Evolutionary conservation across 1,140 invertebrate species (phyloP), one percentile per base, ranked within the genome.

Genomic region (Liolophura sinensis): DNA sequence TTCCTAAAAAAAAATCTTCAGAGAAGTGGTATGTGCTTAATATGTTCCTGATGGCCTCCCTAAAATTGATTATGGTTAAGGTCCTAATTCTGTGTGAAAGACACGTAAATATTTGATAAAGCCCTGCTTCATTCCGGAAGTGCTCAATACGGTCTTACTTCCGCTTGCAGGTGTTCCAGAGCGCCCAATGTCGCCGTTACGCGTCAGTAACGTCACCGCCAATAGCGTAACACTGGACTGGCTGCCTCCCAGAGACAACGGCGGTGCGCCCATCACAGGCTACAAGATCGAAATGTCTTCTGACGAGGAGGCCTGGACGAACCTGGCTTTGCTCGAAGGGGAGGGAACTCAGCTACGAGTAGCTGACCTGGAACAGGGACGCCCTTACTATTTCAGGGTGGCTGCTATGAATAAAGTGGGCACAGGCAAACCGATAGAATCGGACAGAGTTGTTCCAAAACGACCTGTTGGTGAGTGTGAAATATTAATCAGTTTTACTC

Each of bases 251-350:
- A 88, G 89, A 15, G 92, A 93, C 77, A 93, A 97, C 84, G 96
- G 96, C 58, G 96, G 96, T 24, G 85, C 94, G n/a, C 89, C 88
- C 51, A 88, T 98, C 64, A 95, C 92, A 0, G 93, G 97, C 78
- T 99, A 98, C 81, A 91, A 96, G 47, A 90, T 99, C 4, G 96
- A 98, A 82, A 95, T 97, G 93, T 97, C 97, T 83, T 90, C 94
- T 87, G 94, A 97, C 78, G 87, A 91, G 11, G 71, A 76, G 90
- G 90, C 62, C 18, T 92, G 77, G 79, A 89, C 89, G 76, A 96
- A 90, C 93, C 87, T 89, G 91, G 69, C 96, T 92, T 93, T 90
- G 90, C 93, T 78, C 91, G 95, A 78, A 40, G 71, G 68, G n/a
- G 64, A 76, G 46, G 69, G 71, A 11, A 75, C 73, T 54, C 73